These are phyloP conservation scores for Macrocentrus cingulum DNA, from an alignment of 1,140 invertebrate species.

Conservation along the genomic window DNA sequence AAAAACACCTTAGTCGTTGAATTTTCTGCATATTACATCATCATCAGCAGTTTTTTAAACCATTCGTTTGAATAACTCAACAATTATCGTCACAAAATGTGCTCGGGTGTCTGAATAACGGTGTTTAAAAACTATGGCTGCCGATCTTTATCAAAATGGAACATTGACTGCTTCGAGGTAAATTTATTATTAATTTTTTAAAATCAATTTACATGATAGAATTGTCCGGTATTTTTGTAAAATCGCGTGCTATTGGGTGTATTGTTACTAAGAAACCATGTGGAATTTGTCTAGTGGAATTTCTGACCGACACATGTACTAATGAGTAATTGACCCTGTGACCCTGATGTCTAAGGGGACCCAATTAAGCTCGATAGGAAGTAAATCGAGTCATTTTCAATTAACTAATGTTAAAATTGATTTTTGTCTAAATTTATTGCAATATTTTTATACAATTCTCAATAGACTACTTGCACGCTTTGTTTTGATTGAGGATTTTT, in stretches of 20 bases:
- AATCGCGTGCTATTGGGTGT: slow-evolving; percentile 32
- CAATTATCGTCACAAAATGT: no score
- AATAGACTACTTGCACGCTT: no score
- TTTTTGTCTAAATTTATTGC: no score
- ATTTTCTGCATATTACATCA: not conserved
- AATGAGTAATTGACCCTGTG: slow-evolving; percentile 58
- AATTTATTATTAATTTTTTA: slow-evolving; percentile 16
- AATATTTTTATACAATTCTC: no score
- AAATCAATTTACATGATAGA: slow-evolving; percentile 12
- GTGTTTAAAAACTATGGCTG: no score
- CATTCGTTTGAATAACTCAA: no score
- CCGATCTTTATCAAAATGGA: slow-evolving; percentile 48
- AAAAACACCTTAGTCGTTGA: not conserved
- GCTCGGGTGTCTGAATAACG: no score
- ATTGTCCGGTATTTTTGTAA: slow-evolving; percentile 3
- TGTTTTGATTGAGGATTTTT: no score
- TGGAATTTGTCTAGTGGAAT: slow-evolving; percentile 33
- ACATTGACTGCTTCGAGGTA: slow-evolving; percentile 46
- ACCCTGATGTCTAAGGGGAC: slow-evolving; percentile 24
- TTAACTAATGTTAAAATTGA: slow-evolving; percentile 9
- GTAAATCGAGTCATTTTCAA: slow-evolving; percentile 18
- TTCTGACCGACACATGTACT: slow-evolving; percentile 34
- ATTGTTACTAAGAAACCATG: slow-evolving; percentile 30
- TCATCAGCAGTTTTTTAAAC: no score
- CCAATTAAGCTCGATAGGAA: slow-evolving; percentile 25